Conservation (phyloP, 2,113 vertebrate species). For the Zapus hudsonius region DNA sequence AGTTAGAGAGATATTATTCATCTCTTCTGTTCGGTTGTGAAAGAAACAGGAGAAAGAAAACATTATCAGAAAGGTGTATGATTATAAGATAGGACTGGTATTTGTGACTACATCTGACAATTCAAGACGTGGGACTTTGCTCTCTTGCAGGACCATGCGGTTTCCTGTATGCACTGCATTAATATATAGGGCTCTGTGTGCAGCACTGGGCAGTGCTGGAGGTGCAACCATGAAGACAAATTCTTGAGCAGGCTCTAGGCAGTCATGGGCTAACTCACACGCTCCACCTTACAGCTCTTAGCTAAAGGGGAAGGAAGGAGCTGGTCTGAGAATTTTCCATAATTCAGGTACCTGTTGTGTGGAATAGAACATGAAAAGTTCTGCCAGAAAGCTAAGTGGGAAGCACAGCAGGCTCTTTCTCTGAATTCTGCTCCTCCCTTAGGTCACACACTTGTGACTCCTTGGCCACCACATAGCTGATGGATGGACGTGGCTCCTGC, state of each 20-base stretch:
- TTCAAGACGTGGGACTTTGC: not conserved
- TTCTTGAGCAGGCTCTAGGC: not conserved
- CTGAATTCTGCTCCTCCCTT: not conserved
- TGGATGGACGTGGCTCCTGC: not conserved
- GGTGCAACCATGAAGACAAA: not conserved
- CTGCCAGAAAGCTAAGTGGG: not conserved
- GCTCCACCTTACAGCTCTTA: not conserved
- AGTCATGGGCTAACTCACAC: not conserved
- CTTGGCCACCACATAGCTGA: not conserved
- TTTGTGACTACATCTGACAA: not conserved
- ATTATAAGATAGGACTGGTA: not conserved
- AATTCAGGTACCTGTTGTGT: not conserved
- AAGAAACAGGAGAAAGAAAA: constrained; percentile 15
- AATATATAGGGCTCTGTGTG: not conserved
- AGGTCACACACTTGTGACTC: not conserved
- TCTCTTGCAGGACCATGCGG: not conserved
- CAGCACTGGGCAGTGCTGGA: not conserved
- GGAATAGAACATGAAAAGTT: not conserved
- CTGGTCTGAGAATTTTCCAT: not conserved
- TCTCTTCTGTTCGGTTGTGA: not conserved
- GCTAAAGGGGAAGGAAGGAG: not conserved
- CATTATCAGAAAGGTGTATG: not conserved
- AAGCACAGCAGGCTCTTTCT: not conserved
- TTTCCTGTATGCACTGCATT: not conserved
- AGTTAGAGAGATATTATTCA: not conserved